Percentiles rank a stretch among this genome's conserved stretches.
phyloP scores from a whole-genome alignment of 2,113 vertebrate genomes.

The Calcarius ornatus region DNA sequence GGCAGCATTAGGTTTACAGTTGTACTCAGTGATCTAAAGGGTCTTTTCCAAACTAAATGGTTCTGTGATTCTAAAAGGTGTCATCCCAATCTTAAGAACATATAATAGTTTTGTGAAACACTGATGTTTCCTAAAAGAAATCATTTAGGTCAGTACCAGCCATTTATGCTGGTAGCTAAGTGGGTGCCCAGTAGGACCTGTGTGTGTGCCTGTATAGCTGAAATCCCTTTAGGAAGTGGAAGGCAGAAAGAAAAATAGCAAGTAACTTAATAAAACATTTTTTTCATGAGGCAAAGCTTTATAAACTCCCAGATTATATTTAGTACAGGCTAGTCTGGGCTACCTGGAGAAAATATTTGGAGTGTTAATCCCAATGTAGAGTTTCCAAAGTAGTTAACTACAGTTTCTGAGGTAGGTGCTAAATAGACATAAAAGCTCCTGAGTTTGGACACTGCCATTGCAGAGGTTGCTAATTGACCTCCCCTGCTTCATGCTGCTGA shows the following conservation, averaged over 20 bases:
- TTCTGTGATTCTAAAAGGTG: background rate
- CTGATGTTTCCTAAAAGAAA: background rate
- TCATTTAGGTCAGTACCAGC: background rate
- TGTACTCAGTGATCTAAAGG: background rate
- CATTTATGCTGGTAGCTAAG: background rate
- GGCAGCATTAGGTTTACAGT: background rate
- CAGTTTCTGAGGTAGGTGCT: background rate
- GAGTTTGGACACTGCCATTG: background rate
- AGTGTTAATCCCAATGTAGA: background rate
- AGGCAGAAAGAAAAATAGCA: background rate
- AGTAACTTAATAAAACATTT: background rate
- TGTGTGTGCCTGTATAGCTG: background rate
- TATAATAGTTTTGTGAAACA: background rate
- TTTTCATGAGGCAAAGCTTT: background rate
- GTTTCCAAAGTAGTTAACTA: background rate
- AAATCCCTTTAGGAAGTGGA: background rate
- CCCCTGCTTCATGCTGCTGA: background rate
- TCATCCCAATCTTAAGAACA: background rate
- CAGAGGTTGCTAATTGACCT: constrained; percentile 1
- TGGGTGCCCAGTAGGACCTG: background rate
- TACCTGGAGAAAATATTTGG: background rate
- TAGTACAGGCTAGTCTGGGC: background rate
- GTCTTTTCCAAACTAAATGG: background rate
- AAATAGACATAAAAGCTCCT: background rate
- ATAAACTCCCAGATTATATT: background rate